A percentile compares a stretch with the other conserved stretches of the same genome.
phyloP scores from a whole-genome alignment of 2,797 vertebrate species.

The Hoplostethus mediterraneus region DNA sequence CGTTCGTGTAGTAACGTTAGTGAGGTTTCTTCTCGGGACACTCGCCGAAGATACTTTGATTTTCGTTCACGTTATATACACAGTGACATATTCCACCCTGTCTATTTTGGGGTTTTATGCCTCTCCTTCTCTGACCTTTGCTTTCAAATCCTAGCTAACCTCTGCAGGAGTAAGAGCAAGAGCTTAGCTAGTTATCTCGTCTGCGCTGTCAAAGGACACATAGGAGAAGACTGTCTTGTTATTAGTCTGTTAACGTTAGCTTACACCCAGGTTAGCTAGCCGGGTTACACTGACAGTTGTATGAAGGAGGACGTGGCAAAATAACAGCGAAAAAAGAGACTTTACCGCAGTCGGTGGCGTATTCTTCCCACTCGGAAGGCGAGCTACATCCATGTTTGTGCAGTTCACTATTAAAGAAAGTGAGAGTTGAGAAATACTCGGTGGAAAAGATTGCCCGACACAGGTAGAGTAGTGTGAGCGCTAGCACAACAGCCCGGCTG shows the following conservation, averaged over 20 bases:
- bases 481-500: slow-evolving; percentile 76
- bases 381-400: slow-evolving; percentile 86
- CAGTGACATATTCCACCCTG: too few species aligned
- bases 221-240: neutral
- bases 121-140: neutral
- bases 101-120: too few species aligned
- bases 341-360: slow-evolving; percentile 87
- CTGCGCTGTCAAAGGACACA: slow-evolving; percentile 43
- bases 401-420: slow-evolving; percentile 84
- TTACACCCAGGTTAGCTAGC: slow-evolving; percentile 38
- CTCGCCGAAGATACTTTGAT: too few species aligned
- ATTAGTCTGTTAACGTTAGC: slow-evolving; percentile 47
- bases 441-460: slow-evolving; percentile 70
- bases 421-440: slow-evolving; percentile 84
- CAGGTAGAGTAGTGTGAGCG: slow-evolving; percentile 75
- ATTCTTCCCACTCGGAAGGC: slow-evolving; percentile 87
- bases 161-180: neutral
- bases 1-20: too few species aligned
- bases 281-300: slow-evolving; percentile 54
- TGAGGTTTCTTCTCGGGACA: too few species aligned
- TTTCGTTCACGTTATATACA: too few species aligned
- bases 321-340: slow-evolving; percentile 26
- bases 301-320: slow-evolving; percentile 79
- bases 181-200: slow-evolving; percentile 5
- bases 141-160: neutral